Evolutionary conservation across 2,888 invertebrate genomes (phyloP), one percentile per base, ranked within the genome.

Genomic region (Cosmia trapezina): DNA sequence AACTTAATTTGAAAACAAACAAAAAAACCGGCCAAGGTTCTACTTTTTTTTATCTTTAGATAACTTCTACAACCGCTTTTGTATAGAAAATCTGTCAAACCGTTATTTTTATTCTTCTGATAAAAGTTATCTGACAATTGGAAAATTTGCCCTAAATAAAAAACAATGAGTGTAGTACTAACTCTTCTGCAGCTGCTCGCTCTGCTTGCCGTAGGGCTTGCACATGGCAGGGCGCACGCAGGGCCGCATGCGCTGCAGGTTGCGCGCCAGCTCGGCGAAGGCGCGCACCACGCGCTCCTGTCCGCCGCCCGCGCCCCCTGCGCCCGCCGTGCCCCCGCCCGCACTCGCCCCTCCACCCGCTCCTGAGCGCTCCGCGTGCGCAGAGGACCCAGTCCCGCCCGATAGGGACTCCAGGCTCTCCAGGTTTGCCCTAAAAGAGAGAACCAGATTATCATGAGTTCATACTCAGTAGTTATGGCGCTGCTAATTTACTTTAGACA

Each of bases 201-300:
- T 98, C 94, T 98, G 98, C 93, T 98, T 98, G 83, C 98, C 98
- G 93, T 98, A 98, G 37, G 98, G 98, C 94, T 98, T 98, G 93
- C 98, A 98, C 98, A 98, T 98, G 76, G 98, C 97, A 78, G 98
- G 98, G 73, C 98, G 97, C 86, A 98, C 98, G 90, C 98, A 98
- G 64, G 98, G 98, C 92, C 98, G 98, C 98, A 98, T 98, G 89
- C 98, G 97, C 86, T 98, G 97, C 97, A 98, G 97, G 93, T 98
- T 98, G 89, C 98, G 98, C 97, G 98, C 98, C 62, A 98, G 97
- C 94, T 98, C 98, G 0, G 98, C 97, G 94, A 98, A 98, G 28
- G 98, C 98, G 78, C 98, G 96, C 75, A 98, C 98, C 78, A 98
- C 98, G 88, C 98, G 98, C 93, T 98, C 98, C 93, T 98, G 98